phyloP scores from a whole-genome alignment of 2,888 invertebrate genomes.

The Synanthedon myopaeformis region DNA sequence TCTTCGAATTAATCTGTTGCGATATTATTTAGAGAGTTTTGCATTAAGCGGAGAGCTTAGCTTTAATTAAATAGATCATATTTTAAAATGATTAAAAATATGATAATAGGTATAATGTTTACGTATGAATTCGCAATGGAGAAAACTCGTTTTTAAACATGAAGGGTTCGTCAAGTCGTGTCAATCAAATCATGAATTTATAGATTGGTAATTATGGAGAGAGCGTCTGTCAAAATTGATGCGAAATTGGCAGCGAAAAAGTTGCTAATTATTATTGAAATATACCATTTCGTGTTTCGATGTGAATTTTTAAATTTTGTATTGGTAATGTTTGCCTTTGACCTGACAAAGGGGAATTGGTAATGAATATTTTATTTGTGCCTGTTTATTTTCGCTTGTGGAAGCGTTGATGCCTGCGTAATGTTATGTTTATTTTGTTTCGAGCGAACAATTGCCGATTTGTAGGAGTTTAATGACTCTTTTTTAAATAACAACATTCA shows the following conservation, averaged over 20 bases:
- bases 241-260: constrained; percentile 31
- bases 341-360: constrained; percentile 34
- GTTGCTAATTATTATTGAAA: neutral
- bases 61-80: too few relatives aligned
- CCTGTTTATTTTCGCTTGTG: constrained; percentile 46
- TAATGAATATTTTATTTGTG: constrained; percentile 51
- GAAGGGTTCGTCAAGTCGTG: constrained; percentile 29
- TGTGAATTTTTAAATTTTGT: constrained; percentile 11
- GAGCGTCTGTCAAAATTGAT: constrained; percentile 29
- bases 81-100: too few relatives aligned
- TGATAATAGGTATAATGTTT: too few relatives aligned
- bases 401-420: constrained; percentile 50
- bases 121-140: too few relatives aligned
- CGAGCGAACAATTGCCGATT: neutral
- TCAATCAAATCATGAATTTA: constrained; percentile 54
- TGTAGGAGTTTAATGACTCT: neutral
- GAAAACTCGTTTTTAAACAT: constrained; percentile 32
- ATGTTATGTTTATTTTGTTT: constrained; percentile 20
- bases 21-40: too few relatives aligned
- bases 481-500: neutral
- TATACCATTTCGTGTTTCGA: neutral
- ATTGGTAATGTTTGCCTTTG: constrained; percentile 32
- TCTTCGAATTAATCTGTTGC: too few relatives aligned
- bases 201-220: constrained; percentile 26
- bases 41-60: constrained; percentile 3